These are phyloP conservation scores for Pitangus sulphuratus DNA, from an alignment of 2,797 vertebrate species.

Conservation along the genomic window DNA sequence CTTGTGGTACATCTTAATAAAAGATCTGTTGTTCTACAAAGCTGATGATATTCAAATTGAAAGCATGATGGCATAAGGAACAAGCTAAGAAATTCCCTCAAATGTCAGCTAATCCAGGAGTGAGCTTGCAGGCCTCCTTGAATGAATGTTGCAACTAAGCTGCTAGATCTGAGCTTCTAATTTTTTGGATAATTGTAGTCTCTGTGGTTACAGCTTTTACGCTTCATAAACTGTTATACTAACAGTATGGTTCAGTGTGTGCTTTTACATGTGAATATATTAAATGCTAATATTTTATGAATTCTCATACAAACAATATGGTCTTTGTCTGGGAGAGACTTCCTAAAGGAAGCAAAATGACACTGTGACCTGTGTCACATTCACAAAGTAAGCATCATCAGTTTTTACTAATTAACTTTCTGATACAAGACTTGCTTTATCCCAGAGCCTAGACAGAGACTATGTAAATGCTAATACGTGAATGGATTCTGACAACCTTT, in stretches of 20 bases:
- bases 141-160: neutral
- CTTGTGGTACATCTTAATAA: neutral
- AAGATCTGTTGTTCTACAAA: neutral
- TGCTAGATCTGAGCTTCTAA: neutral
- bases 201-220: neutral
- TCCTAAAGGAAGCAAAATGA: neutral
- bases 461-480: neutral
- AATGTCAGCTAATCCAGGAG: neutral
- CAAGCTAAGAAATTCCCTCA: neutral
- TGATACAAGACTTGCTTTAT: neutral
- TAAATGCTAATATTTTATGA: neutral
- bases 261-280: neutral
- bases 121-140: accelerated
- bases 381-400: neutral
- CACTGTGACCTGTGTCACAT: neutral
- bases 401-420: neutral
- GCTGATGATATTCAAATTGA: neutral
- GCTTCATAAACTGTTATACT: neutral
- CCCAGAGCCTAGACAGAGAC: neutral
- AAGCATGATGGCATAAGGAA: neutral
- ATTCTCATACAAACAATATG: neutral
- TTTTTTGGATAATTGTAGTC: neutral
- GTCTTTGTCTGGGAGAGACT: neutral
- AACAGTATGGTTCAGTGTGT: neutral
- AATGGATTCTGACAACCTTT: neutral